These are phyloP conservation scores for Asteroscopus sphinx DNA, from an alignment of 2,888 invertebrate species.

Conservation along the genomic window DNA sequence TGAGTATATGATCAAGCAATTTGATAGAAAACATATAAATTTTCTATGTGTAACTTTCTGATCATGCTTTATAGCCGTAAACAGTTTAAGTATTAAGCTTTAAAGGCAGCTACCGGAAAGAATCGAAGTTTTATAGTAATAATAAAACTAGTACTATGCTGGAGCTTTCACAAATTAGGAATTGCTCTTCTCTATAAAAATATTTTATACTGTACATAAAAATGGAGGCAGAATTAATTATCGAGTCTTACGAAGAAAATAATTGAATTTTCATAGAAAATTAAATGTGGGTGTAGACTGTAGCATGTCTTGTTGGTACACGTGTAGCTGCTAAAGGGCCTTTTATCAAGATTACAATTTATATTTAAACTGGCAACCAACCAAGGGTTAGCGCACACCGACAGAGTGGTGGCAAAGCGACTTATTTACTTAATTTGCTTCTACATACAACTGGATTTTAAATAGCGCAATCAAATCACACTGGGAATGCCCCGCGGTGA, in stretches of 20 bases:
- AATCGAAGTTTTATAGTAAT: constrained; percentile 43
- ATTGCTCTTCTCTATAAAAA: constrained; percentile 10
- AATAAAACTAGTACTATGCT: constrained; percentile 39
- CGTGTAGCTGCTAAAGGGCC: constrained; percentile 12
- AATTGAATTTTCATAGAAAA: constrained; percentile 55
- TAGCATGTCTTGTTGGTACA: constrained; percentile 14
- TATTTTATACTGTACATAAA: constrained; percentile 15
- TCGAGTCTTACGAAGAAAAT: constrained; percentile 35
- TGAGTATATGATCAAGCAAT: too few species aligned
- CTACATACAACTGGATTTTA: too few species aligned
- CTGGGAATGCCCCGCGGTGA: too few species aligned
- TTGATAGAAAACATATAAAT: constrained; percentile 39
- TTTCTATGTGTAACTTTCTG: constrained; percentile 40
- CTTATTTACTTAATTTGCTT: too few species aligned
- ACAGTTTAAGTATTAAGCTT: constrained; percentile 42
- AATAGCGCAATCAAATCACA: too few species aligned
- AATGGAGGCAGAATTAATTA: constrained; percentile 37
- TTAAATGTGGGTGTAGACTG: constrained; percentile 33
- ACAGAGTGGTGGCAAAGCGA: too few species aligned
- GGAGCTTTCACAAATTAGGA: constrained; percentile 29
- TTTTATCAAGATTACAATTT: constrained; percentile 21
- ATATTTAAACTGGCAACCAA: constrained; percentile 5
- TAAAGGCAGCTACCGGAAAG: constrained; percentile 14
- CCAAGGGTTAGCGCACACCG: too few species aligned
- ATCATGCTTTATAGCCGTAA: constrained; percentile 39